A percentile compares a stretch with the other conserved stretches of the same genome.
phyloP scores from a whole-genome alignment of 2,797 vertebrate species.

The Bufotes viridis region DNA sequence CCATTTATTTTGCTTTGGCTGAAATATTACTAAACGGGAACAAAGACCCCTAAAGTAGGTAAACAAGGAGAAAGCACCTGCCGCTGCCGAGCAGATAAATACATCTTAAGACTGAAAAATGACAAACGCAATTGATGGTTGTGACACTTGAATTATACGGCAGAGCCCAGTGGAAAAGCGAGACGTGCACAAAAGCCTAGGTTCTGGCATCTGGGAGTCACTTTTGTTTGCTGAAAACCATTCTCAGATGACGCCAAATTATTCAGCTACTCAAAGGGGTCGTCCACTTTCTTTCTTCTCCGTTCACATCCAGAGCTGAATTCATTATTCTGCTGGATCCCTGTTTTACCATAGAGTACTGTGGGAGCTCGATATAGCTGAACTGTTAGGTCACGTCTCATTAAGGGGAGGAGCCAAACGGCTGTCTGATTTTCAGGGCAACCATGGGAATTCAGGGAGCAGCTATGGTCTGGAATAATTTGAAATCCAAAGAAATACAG shows the following conservation, averaged over 20 bases:
- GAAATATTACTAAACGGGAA: background rate
- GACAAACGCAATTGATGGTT: constrained; percentile 34
- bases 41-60: background rate
- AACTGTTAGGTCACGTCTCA: background rate
- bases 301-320: background rate
- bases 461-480: background rate
- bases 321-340: background rate
- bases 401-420: background rate
- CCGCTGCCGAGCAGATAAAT: background rate
- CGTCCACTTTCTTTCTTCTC: background rate
- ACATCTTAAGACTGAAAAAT: background rate
- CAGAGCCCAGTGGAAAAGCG: background rate
- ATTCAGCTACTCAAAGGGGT: background rate
- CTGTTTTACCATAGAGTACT: background rate
- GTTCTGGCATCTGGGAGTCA: background rate
- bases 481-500: background rate
- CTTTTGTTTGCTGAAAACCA: background rate
- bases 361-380: background rate
- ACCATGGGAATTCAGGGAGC: background rate
- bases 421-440: too few relatives aligned
- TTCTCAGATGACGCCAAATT: background rate
- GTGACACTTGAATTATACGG: constrained; percentile 20
- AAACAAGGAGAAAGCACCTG: background rate
- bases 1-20: background rate
- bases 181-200: background rate